phyloP scores from a whole-genome alignment of 2,797 vertebrate species.

The Pempheris klunzingeri region DNA sequence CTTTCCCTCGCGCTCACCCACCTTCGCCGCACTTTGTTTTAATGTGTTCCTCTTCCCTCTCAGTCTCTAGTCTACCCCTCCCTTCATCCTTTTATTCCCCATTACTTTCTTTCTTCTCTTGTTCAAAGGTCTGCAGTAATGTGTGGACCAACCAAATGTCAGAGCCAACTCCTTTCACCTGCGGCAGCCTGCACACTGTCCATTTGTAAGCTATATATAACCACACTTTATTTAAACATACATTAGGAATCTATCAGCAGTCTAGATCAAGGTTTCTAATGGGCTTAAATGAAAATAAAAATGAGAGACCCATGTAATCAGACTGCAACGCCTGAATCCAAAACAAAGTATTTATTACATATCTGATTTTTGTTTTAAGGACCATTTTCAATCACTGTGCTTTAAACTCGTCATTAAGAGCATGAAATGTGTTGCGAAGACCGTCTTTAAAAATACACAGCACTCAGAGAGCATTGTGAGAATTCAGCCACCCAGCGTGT shows the following conservation, averaged over 20 bases:
- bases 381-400: slow-evolving; percentile 45
- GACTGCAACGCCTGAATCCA: slow-evolving; percentile 30
- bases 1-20: neutral
- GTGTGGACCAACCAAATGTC: slow-evolving; percentile 45
- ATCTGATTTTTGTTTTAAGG: slow-evolving; percentile 48
- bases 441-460: slow-evolving; percentile 28
- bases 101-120: slow-evolving; percentile 7
- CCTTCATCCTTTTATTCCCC: neutral
- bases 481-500: slow-evolving; percentile 4
- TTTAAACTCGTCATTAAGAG: slow-evolving; percentile 37
- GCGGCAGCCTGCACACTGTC: slow-evolving; percentile 4
- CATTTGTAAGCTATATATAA: neutral
- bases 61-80: neutral
- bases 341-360: slow-evolving; percentile 36
- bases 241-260: neutral
- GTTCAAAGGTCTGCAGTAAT: slow-evolving; percentile 30
- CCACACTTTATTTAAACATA: slow-evolving; percentile 9
- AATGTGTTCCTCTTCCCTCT: neutral
- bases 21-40: slow-evolving; percentile 4
- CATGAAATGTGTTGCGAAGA: slow-evolving; percentile 17
- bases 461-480: neutral
- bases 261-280: slow-evolving; percentile 8
- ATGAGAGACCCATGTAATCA: slow-evolving; percentile 22
- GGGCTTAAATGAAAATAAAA: slow-evolving; percentile 1
- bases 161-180: slow-evolving; percentile 62